Base-by-base conservation (phyloP, 2,113 vertebrate species). In the Bucco capensis region DNA sequence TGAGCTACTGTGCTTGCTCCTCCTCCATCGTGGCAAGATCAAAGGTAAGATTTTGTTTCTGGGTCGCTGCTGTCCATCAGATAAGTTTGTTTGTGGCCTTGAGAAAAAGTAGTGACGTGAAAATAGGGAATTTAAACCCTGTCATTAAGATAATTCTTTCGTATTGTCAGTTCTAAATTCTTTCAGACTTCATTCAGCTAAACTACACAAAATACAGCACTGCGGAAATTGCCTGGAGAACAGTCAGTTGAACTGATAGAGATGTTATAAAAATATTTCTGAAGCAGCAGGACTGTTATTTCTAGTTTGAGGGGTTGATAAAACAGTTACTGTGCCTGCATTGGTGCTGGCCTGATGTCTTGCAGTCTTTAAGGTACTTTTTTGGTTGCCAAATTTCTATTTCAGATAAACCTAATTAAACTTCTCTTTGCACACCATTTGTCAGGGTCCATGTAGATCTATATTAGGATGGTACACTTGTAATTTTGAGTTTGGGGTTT, bases 151-250 rank as follows among this genome's bases (percentile, higher is more conserved):
- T 94, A 91, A 86, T 87, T 82, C 70, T 65, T 93, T 85, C 91
- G 58, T 90, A 94, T 94, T 96, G 92, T 94, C 94, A 91, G 74
- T 84, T 96, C 82, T 96, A 64, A 94, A 85, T 96, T 94, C 76
- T 95, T 97, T 95, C 76, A 94, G 92, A 89, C 62, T 92, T 90
- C 62, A 38, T 89, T 95, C 73, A 79, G 61, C 66, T 72, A 87
- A 86, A 93, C 89, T 93, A 35, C 44, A 49, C 44, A 64, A 77
- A 96, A 84, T 58, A 56, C 47, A 91, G 31, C 37, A 65, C 69
- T 67, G 37, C 42, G 89, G 78, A 92, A 81, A 77, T 35, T 75
- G 64, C 70, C 69, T 40, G 83, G 49, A 56, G 19, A 58, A 25
- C 56, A 67, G 31, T 92, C 81, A 42, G 15, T 33, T 83, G 74